Base-by-base conservation (phyloP, 2,888 invertebrate species). In the Lutraria lutraria region DNA sequence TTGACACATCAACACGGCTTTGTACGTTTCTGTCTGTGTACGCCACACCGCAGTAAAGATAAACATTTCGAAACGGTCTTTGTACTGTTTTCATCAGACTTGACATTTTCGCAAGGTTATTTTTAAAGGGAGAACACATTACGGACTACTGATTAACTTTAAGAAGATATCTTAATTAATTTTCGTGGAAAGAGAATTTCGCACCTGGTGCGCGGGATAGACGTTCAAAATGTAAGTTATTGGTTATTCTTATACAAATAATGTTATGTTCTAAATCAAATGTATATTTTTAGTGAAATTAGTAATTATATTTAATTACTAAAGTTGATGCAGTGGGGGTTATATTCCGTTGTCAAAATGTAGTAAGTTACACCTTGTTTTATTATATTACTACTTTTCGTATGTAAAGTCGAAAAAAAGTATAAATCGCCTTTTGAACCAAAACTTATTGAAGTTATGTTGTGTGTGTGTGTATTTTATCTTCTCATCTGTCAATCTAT, bases 1-100 rank as follows among this genome's bases (percentile, higher is more conserved):
- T 76, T 76, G 76, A 76, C 76, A 34, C 76, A 76, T 76, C 76
- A 76, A 76, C 76, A 76, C 76, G 31, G 31, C 31, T 31, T 76
- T 13, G 25, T 34, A 76, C 34, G 31, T 76, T 31, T 16, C 76
- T 31, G 31, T 19, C 21, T 29, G 76, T 76, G 25, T n/a, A 34
- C 31, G 3, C 16, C 29, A 15, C 16, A 31, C 12, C 8, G 10
- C 25, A 19, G 13, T n/a, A 34, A 31, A 12, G 76, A 76, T 34
- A 76, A 34, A 34, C 34, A 76, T 76, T 76, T 76, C 76, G 76
- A 76, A 34, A 76, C 29, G 31, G 31, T 15, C 76, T 6, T 31
- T 31, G 76, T 76, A 31, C 76, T 16, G 31, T 31, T 76, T 31
- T 34, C 76, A 76, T 76, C 76, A 76, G 76, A 8, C 43, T 43